These are phyloP conservation scores for Pollimyrus isidori DNA, from an alignment of 2,113 vertebrate genomes.

Conservation along the genomic window DNA sequence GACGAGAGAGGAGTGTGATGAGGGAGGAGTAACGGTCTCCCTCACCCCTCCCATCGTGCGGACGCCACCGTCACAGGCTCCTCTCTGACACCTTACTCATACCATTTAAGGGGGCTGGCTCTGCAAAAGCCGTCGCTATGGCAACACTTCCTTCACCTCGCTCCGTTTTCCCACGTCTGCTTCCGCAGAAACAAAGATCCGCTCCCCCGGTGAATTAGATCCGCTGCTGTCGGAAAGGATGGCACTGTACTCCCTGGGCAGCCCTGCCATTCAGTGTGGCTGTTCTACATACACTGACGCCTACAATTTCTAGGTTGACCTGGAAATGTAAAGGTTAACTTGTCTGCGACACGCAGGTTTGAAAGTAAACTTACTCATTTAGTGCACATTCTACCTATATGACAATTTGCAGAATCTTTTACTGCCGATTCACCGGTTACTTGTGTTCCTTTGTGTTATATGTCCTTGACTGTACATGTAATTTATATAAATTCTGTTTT, in stretches of 20 bases:
- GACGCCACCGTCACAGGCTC: slow-evolving; percentile 31
- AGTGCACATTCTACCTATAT: neutral
- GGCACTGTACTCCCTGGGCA: neutral
- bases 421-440: neutral
- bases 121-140: slow-evolving; percentile 51
- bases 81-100: slow-evolving; percentile 44
- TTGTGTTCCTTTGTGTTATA: neutral
- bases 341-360: neutral
- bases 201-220: neutral
- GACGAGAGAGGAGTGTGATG: neutral
- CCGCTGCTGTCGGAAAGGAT: neutral
- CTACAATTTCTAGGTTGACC: neutral
- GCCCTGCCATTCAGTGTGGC: neutral
- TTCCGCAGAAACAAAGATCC: slow-evolving; percentile 15
- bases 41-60: too few species aligned
- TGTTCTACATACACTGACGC: neutral
- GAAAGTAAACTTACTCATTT: neutral
- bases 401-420: neutral
- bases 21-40: slow-evolving; percentile 41
- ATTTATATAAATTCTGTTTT: neutral
- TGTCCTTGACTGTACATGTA: neutral
- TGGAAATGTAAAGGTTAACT: neutral
- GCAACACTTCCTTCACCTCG: slow-evolving; percentile 41
- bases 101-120: slow-evolving; percentile 32
- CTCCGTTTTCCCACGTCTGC: slow-evolving; percentile 23